phyloP scores from a whole-genome alignment of 2,888 invertebrate species.

The Steinernema scapterisci region DNA sequence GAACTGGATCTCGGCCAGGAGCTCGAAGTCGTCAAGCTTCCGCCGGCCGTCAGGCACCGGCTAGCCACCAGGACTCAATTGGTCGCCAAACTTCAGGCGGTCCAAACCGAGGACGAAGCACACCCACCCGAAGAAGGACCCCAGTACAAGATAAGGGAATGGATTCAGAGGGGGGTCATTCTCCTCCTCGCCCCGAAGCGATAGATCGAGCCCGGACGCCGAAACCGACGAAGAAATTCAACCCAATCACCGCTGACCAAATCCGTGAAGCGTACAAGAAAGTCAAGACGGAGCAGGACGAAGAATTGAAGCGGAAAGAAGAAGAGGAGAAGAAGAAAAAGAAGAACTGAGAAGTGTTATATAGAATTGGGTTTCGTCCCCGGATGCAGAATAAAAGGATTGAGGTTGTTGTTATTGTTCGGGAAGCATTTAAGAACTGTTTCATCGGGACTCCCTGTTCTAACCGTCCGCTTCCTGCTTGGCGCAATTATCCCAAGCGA shows the following conservation, averaged over 20 bases:
- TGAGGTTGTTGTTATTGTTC: too few relatives aligned
- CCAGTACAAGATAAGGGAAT: background rate
- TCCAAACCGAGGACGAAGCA: too few relatives aligned
- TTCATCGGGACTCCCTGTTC: too few relatives aligned
- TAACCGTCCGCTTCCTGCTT: too few relatives aligned
- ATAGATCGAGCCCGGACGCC: background rate
- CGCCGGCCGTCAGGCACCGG: background rate
- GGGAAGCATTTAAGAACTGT: too few relatives aligned
- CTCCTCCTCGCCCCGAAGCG: background rate
- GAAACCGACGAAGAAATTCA: constrained; percentile 1
- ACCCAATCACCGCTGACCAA: background rate
- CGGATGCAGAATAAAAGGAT: too few relatives aligned
- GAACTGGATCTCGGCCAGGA: background rate
- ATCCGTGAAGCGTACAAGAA: constrained; percentile 10
- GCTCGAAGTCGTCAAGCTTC: background rate
- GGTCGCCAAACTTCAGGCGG: background rate
- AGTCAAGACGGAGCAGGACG: background rate
- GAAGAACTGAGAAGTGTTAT: background rate
- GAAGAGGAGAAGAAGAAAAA: background rate
- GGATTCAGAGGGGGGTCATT: background rate
- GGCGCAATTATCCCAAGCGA: too few relatives aligned
- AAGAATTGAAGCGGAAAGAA: background rate
- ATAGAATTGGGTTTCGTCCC: too few relatives aligned
- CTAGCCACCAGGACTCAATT: too few relatives aligned
- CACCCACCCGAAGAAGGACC: background rate